These are phyloP conservation scores for Boleophthalmus pectinirostris DNA, from an alignment of 2,113 vertebrate genomes.

Conservation along the genomic window DNA sequence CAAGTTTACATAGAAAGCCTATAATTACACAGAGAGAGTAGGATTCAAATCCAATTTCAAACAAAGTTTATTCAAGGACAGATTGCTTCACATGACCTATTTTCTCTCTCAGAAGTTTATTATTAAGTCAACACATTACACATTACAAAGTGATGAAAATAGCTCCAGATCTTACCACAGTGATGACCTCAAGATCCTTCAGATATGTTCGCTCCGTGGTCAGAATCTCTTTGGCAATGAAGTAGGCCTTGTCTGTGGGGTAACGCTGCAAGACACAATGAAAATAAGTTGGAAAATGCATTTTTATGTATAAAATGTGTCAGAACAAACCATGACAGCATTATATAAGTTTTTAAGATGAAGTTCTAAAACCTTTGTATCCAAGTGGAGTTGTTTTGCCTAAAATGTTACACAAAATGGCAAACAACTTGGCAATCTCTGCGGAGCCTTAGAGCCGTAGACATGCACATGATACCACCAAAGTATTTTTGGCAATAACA, in stretches of 20 bases:
- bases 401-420: no score
- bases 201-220: constrained; percentile 92
- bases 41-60: background rate
- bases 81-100: background rate
- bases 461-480: no score
- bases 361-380: no score
- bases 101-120: background rate
- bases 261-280: constrained; percentile 68
- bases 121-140: background rate
- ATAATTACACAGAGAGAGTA: background rate
- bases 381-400: no score
- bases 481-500: no score
- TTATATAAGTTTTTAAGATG: no score
- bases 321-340: no score
- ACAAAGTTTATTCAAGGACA: background rate
- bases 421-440: no score
- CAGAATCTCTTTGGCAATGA: constrained; percentile 96
- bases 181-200: constrained; percentile 95
- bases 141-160: background rate
- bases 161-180: constrained; percentile 82
- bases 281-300: background rate
- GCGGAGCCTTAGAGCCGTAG: no score
- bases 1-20: background rate
- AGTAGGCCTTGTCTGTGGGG: constrained; percentile 89
- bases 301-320: background rate